These are phyloP conservation scores for Coracias cyanogaster DNA, from an alignment of 2,797 vertebrate species.

Conservation along the genomic window DNA sequence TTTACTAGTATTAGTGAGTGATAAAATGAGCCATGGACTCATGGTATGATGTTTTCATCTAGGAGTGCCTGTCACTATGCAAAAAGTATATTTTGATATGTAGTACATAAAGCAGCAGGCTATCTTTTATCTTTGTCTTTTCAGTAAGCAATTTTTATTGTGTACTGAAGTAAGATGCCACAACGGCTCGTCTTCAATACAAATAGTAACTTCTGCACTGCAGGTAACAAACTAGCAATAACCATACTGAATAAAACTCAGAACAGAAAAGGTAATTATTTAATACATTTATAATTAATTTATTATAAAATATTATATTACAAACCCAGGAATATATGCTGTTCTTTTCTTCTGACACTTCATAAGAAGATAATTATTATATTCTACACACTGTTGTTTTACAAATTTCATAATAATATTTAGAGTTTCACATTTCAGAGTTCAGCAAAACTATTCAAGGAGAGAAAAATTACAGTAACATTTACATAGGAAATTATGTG, in stretches of 20 bases:
- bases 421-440: background rate
- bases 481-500: background rate
- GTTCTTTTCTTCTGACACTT: background rate
- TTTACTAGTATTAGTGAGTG: background rate
- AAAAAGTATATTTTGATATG: background rate
- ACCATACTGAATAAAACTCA: background rate
- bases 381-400: background rate
- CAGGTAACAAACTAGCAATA: background rate
- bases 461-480: background rate
- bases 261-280: background rate
- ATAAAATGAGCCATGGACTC: background rate
- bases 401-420: background rate
- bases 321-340: background rate
- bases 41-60: background rate
- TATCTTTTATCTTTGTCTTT: background rate
- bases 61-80: background rate
- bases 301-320: background rate
- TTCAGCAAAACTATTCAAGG: background rate
- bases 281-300: background rate
- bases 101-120: background rate
- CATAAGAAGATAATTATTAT: background rate
- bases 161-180: background rate
- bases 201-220: background rate
- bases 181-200: background rate
- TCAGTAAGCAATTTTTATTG: background rate